Base-by-base conservation (phyloP, 1,140 invertebrate genomes). In the Mizuhopecten yessoensis region DNA sequence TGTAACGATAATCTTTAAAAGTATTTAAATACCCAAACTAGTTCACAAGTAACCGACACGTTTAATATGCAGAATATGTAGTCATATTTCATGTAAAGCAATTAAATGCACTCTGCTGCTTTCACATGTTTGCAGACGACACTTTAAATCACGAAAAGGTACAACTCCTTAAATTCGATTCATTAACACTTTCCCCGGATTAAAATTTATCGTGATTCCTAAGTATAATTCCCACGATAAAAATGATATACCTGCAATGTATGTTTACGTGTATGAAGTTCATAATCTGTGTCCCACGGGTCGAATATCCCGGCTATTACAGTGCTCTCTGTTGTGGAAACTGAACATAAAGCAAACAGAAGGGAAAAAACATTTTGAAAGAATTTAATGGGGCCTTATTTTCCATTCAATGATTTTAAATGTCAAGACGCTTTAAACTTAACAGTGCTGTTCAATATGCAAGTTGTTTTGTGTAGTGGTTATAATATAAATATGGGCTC, bases 341-440 rank as follows among this genome's bases (percentile, higher is more conserved):
- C 57, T n/a, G 57, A 75, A 75, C 57, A 75, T 1, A 75, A 9
- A 10, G 11, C 11, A 23, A 49, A 20, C 11, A 49, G 11, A 29
- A 39, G 36, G 36, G 5, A 39, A 2, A 75, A 75, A 75, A 75
- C 9, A 45, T 45, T 45, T 39, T 39, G 5, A 45, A 29, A 7
- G 57, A 29, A 29, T 75, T 75, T 29, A 75, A 75, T 29, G 9
- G n/a, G 23, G n/a, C 23, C 23, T 29, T 29, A 5, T 75, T 75
- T 75, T 75, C 57, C 23, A 75, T 75, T 75, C 57, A 29, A n/a
- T 75, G 57, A n/a, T 75, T 75, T 75, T 75, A 75, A 75, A 75
- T 75, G 11, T 29, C 11, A 75, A 3, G n/a, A 5, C n/a, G 57
- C 57, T 75, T 75, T 29, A 75, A 7, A n/a, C 9, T 75, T 75